Conservation (phyloP, 2,797 vertebrate genomes). For the Mus spretus region DNA sequence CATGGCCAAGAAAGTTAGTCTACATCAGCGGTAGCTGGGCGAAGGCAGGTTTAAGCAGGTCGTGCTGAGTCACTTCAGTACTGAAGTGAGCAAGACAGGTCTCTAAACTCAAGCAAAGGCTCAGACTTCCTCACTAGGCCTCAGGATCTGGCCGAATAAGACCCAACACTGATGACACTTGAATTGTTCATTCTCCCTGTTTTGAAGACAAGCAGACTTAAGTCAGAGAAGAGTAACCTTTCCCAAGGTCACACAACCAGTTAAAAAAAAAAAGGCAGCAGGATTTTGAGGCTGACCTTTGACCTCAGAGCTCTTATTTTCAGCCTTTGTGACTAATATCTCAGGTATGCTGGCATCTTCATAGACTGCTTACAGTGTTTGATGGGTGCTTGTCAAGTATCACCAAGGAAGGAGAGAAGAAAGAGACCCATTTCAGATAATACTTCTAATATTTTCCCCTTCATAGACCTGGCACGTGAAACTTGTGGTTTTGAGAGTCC, state of each 20-base stretch:
- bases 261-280: neutral
- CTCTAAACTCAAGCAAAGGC: too few species aligned
- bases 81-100: too few species aligned
- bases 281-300: constrained; percentile 11
- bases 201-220: constrained; percentile 45
- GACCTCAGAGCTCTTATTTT: neutral
- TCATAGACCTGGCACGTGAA: constrained; percentile 31
- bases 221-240: neutral
- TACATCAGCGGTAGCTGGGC: too few species aligned
- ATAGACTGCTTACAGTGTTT: neutral
- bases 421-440: constrained; percentile 32
- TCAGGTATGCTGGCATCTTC: neutral
- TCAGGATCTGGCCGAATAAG: too few species aligned
- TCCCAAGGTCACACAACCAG: neutral
- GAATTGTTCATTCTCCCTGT: neutral
- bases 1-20: too few species aligned
- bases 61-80: too few species aligned
- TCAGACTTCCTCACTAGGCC: too few species aligned
- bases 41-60: too few species aligned
- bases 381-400: neutral
- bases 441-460: neutral
- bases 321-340: neutral
- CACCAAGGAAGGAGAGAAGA: constrained; percentile 22
- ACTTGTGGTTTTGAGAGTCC: constrained; percentile 34
- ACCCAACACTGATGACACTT: neutral